Evolutionary conservation across 2,888 invertebrate genomes (phyloP), one percentile per base, ranked within the genome.

Genomic region (Merodon equestris): DNA sequence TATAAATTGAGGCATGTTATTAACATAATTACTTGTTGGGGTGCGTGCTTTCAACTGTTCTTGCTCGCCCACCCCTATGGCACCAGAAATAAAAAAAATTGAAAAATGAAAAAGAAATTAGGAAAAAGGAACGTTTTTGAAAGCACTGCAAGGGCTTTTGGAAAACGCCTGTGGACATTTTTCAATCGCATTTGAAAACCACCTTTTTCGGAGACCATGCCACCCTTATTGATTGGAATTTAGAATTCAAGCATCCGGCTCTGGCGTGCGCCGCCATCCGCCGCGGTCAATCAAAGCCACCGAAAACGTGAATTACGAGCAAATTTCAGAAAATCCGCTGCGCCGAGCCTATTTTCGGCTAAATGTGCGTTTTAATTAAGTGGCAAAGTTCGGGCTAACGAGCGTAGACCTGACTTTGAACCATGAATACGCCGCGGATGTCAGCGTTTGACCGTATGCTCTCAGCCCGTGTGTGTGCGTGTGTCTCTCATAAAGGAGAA

Each of bases 21-120:
- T 76, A 75, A 57, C 72, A 74, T 83, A 82, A 82, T 83, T 74
- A 71, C 61, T 76, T 57, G 75, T 74, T 82, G 27, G 14, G 58
- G 27, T 27, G 27, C 27, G 27, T 17, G 12, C 19, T 13, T 48
- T 71, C 17, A 44, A 51, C 47, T 36, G 18, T 53, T 36, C 15
- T 60, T 36, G 15, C 51, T 56, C 67, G 72, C 61, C 51, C 71
- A 10, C 40, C n/a, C n/a, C 12, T 40, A 10, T 13, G 45, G 12
- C 47, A 18, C 18, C 4, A 12, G 47, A 63, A 61, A 61, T 42
- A 57, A 54, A n/a, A 67, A 57, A 60, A 67, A 72, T 61, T 44
- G 36, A 36, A 36, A 36, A 36, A 36, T 9, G 10, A 36, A 36
- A 36, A 36, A 36, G 7, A 36, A 36, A 36, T 36, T n/a, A n/a